Percentiles rank a stretch among this genome's conserved stretches.
phyloP scores from a whole-genome alignment of 2,888 invertebrate species.

The Autographa gamma region DNA sequence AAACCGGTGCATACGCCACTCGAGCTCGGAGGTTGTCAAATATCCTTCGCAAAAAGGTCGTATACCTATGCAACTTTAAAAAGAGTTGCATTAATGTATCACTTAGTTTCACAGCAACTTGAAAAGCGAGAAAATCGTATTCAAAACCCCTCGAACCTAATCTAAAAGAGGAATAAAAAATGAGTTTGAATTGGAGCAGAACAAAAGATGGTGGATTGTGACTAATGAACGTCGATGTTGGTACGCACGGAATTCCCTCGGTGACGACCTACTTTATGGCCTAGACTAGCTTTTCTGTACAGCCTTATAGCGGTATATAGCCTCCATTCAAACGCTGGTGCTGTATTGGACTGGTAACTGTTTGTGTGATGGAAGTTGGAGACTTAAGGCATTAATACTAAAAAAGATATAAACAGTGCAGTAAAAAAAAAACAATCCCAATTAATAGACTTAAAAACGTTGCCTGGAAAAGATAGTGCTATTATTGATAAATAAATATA shows the following conservation, averaged over 20 bases:
- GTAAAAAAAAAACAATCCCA: no score
- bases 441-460: no score
- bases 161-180: conserved; percentile 7
- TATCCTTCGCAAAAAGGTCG: no score
- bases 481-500: no score
- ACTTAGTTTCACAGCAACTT: neutral
- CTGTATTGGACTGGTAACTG: neutral
- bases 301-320: neutral
- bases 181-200: conserved; percentile 13
- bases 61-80: neutral
- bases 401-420: no score
- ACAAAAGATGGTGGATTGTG: conserved; percentile 19
- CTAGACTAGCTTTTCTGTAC: neutral
- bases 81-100: no score
- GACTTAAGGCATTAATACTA: neutral
- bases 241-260: conserved; percentile 16
- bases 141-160: neutral
- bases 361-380: neutral
- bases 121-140: neutral
- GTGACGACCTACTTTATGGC: conserved; percentile 17
- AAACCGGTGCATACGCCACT: no score
- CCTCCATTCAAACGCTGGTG: neutral
- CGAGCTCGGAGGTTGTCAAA: no score
- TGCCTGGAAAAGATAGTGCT: no score
- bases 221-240: conserved; percentile 21